Evolutionary conservation across 2,888 invertebrate genomes (phyloP).

Genomic region (Drosophila quinaria): DNA sequence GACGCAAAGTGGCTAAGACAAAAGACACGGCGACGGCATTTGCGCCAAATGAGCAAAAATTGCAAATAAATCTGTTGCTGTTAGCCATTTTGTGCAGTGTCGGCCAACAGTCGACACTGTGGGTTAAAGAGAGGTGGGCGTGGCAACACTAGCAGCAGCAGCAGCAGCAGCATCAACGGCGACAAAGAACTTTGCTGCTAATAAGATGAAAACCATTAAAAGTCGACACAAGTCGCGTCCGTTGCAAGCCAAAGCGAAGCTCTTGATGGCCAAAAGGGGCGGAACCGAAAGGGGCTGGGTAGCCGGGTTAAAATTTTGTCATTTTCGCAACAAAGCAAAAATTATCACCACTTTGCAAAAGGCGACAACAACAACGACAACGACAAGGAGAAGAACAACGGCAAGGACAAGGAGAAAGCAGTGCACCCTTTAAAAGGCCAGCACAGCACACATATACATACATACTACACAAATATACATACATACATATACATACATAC

Average conservation of each 20-base stretch:
- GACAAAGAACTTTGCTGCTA: slow-evolving; percentile 83
- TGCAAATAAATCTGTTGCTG: slow-evolving; percentile 82
- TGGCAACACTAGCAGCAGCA: slow-evolving; percentile 27
- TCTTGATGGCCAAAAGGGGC: background rate
- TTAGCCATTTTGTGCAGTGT: slow-evolving; percentile 66
- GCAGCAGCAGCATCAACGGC: slow-evolving; percentile 46
- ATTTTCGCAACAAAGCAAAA: slow-evolving; percentile 82
- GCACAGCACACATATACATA: slow-evolving; percentile 9
- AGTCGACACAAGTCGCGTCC: slow-evolving; percentile 82
- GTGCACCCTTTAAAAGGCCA: slow-evolving; percentile 70
- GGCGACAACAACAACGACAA: slow-evolving; percentile 55
- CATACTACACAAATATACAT: background rate
- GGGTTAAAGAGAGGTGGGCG: slow-evolving; percentile 52
- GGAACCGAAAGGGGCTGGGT: background rate
- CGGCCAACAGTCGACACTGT: slow-evolving; percentile 36
- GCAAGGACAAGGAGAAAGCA: slow-evolving; percentile 26
- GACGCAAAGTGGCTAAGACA: slow-evolving; percentile 76
- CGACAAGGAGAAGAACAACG: slow-evolving; percentile 25
- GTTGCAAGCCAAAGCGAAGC: slow-evolving; percentile 57
- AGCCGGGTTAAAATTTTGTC: slow-evolving; percentile 77
- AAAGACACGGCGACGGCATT: slow-evolving; percentile 61
- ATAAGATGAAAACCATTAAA: slow-evolving; percentile 83
- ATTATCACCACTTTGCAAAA: slow-evolving; percentile 83
- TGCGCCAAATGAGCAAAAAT: slow-evolving; percentile 79
- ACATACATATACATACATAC: background rate